A percentile compares a stretch with the other conserved stretches of the same genome.
Conservation (phyloP, 2,888 invertebrate genomes). For the Punctoribates punctum region DNA sequence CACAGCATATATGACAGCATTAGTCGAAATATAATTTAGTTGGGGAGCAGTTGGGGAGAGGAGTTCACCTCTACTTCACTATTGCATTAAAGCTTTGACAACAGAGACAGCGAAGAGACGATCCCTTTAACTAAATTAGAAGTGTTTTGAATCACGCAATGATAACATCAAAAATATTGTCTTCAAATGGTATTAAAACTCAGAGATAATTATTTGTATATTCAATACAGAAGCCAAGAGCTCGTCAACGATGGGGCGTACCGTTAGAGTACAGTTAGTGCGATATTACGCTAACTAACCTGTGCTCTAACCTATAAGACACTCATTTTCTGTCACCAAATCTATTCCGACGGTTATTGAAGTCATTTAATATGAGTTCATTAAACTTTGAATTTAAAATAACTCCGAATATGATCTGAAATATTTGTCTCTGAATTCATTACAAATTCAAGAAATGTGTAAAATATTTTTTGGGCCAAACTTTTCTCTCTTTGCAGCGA, state of each 20-base stretch:
- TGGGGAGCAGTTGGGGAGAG: neutral
- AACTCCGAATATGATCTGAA: neutral
- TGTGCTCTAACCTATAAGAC: neutral
- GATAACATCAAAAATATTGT: slow-evolving; percentile 31
- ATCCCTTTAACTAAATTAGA: slow-evolving; percentile 32
- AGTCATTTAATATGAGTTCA: slow-evolving; percentile 5
- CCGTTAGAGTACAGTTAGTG: neutral
- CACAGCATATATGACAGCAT: neutral
- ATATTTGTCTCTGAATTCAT: neutral
- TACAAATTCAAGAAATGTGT: neutral
- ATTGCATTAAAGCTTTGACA: neutral
- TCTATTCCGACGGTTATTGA: neutral
- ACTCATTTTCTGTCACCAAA: neutral
- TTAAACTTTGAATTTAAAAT: slow-evolving; percentile 6
- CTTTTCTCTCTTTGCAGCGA: neutral
- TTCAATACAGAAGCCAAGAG: slow-evolving; percentile 5
- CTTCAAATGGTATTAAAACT: neutral
- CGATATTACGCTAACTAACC: neutral
- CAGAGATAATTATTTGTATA: neutral
- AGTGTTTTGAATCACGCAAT: slow-evolving; percentile 26
- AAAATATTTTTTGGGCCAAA: neutral
- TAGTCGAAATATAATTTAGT: slow-evolving; percentile 2
- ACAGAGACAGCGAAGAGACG: neutral
- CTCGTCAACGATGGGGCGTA: neutral
- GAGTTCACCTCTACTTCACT: neutral